Conservation (phyloP, 1,140 invertebrate genomes). For the Eufriesea mexicana region DNA sequence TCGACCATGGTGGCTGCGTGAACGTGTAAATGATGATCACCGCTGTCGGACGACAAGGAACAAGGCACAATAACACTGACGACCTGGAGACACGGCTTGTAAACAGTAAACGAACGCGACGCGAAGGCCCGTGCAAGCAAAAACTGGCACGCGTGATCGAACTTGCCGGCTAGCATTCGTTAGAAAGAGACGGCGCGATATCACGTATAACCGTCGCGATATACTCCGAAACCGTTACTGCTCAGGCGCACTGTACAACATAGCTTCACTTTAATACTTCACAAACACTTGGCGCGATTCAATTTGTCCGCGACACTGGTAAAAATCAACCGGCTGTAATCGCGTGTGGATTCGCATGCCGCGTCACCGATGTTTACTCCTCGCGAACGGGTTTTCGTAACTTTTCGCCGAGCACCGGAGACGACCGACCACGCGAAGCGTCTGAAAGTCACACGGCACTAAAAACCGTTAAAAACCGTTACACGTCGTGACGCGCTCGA, state of each 20-base stretch:
- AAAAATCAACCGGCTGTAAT: slow-evolving; percentile 2
- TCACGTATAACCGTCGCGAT: slow-evolving; percentile 58
- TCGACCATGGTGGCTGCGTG: slow-evolving; percentile 72
- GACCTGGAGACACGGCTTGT: neutral
- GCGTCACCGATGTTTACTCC: neutral
- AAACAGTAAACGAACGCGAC: neutral
- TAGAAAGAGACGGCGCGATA: neutral
- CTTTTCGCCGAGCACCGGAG: neutral
- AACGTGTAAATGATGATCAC: slow-evolving; percentile 14
- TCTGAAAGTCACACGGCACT: neutral
- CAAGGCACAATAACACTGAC: slow-evolving; percentile 11
- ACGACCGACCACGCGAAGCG: neutral
- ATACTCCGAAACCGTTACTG: slow-evolving; percentile 7
- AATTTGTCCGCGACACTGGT: neutral
- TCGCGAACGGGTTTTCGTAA: no score
- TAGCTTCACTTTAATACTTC: slow-evolving; percentile 42
- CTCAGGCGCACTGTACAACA: slow-evolving; percentile 30
- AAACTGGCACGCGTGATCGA: neutral
- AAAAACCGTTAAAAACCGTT: no score
- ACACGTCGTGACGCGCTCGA: neutral
- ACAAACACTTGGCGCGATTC: slow-evolving; percentile 40
- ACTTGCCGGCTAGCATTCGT: neutral
- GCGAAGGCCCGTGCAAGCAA: neutral
- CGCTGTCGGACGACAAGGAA: neutral
- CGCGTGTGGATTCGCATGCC: neutral